Conservation (phyloP, 1,140 invertebrate species). For the Diplogasteroides magnus region DNA sequence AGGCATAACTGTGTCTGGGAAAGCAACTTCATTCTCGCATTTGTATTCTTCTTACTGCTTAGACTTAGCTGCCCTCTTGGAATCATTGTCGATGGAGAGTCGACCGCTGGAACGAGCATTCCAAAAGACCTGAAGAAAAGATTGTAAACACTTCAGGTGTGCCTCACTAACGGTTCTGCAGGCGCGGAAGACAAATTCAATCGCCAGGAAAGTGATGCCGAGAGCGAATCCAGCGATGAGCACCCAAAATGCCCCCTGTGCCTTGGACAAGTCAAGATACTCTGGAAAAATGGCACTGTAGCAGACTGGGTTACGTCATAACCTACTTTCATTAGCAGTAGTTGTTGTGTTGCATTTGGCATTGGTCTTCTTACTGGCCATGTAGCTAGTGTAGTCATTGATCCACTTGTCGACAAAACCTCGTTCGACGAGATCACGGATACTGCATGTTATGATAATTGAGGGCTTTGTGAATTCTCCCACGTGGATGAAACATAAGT, state of each 20-base stretch:
- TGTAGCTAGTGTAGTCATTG: slow-evolving; percentile 26
- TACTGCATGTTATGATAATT: slow-evolving; percentile 20
- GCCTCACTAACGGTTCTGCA: too few species aligned
- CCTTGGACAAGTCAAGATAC: slow-evolving; percentile 28
- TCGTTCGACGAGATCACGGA: slow-evolving; percentile 33
- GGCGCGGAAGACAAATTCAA: too few species aligned
- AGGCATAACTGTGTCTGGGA: neutral
- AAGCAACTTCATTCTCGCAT: neutral
- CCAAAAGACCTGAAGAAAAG: too few species aligned
- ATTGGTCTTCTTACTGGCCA: slow-evolving; percentile 19
- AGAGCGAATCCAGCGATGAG: slow-evolving; percentile 20
- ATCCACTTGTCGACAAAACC: slow-evolving; percentile 36
- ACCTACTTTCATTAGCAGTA: neutral
- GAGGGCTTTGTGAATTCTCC: slow-evolving; percentile 11
- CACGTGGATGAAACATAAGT: slow-evolving; percentile 1
- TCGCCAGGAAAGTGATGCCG: slow-evolving; percentile 5
- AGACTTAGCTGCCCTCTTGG: neutral
- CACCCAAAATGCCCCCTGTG: slow-evolving; percentile 36
- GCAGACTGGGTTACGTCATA: too few species aligned
- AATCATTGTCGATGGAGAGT: neutral
- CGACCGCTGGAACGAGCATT: neutral
- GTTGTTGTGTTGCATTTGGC: slow-evolving; percentile 19
- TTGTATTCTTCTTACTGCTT: neutral
- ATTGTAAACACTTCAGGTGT: too few species aligned
- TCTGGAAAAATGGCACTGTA: slow-evolving; percentile 13